These are phyloP conservation scores for Myiotriccus ornatus DNA, from an alignment of 2,797 vertebrate genomes.

Conservation along the genomic window DNA sequence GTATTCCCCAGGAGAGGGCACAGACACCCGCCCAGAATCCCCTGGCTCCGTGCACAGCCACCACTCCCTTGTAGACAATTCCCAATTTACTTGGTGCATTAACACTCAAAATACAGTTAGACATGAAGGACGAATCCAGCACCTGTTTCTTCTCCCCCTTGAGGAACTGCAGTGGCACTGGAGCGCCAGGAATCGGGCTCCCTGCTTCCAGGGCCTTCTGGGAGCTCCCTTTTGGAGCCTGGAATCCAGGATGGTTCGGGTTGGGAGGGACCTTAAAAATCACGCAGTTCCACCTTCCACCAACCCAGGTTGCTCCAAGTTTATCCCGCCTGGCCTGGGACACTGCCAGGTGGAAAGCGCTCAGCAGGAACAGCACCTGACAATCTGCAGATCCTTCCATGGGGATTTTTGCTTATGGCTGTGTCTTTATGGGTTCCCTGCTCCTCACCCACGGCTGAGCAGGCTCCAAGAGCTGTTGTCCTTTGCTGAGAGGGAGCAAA, in stretches of 20 bases:
- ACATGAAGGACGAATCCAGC: not conserved
- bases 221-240: not conserved
- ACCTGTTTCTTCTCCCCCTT: not conserved
- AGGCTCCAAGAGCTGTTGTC: not conserved
- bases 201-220: not conserved
- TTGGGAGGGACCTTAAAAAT: not conserved
- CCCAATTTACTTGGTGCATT: rapidly evolving
- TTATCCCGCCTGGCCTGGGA: not conserved
- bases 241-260: not conserved
- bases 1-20: not conserved
- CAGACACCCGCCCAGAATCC: rapidly evolving
- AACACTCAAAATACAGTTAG: rapidly evolving
- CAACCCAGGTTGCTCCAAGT: not conserved
- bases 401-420: too few relatives aligned
- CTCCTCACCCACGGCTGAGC: not conserved
- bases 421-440: not conserved
- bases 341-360: not conserved
- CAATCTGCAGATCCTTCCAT: not conserved
- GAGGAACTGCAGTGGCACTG: rapidly evolving
- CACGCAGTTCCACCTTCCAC: not conserved
- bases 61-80: not conserved
- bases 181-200: not conserved
- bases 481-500: not conserved
- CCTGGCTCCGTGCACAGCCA: not conserved
- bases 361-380: not conserved